Evolutionary conservation across 2,888 invertebrate species (phyloP), one percentile per base, ranked within the genome.

Genomic region (Phlogophora meticulosa): DNA sequence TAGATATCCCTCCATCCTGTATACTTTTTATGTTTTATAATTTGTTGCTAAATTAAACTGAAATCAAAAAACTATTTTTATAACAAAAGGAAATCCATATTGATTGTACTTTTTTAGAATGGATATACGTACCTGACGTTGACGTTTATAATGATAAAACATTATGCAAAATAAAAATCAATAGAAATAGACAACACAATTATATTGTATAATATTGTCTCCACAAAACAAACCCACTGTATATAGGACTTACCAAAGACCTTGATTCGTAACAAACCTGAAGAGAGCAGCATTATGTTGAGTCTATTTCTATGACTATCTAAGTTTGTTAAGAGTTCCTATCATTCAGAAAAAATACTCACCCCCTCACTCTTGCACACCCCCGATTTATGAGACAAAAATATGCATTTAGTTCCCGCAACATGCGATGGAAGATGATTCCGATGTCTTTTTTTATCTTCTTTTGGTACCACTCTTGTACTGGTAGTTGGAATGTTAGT

Each of bases 201-300:
- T 17, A 42, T 7, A 13, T 3, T 17, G 24, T 32, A 5, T 46
- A n/a, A 28, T 38, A n/a, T 10, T 17, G 34, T 13, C 1, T 45
- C 13, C 1, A 17, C 10, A 32, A 67, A 43, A 22, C 1, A 32
- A 62, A 24, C 40, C 13, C 0, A 22, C 63, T 49, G 36, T 71
- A 42, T 71, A 48, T 24, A 5, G 2, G n/a, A 46, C 20, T 53
- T 17, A 48, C 15, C 36, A 17, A 36, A 62, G 34, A 7, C 46
- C 40, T 62, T 70, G 52, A 62, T 42, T 40, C 9, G 20, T 28
- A 24, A 49, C 3, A 43, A 42, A 63, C 28, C 43, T 51, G 11
- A 64, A 51, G 20, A 24, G 42, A 36, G 11, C 3, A 49, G 4
- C 24, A 20, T 49, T 22, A 13, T 22, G 7, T 28, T 48, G 24